Base-by-base conservation (phyloP, 2,888 invertebrate species). In the Caenorhabditis angaria region DNA sequence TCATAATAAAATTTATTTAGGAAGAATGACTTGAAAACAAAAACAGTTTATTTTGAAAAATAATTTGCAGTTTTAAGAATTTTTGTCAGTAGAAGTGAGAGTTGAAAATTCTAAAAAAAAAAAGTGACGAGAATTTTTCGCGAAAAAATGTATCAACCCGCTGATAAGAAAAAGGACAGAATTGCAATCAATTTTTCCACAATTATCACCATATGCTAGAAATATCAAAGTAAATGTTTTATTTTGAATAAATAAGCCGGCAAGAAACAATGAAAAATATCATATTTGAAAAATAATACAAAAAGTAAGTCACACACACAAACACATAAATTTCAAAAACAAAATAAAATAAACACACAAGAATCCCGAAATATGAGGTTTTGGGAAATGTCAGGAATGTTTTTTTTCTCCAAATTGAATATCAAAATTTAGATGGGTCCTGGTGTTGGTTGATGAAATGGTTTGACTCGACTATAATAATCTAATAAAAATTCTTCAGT, bases 401-500 rank as follows among this genome's bases (percentile, higher is more conserved):
- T 65, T 32, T 41, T 41, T 41, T 12, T 41, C 14, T 58, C 61
- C n/a, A n/a, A n/a, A n/a, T n/a, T n/a, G n/a, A n/a, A n/a, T n/a
- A n/a, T n/a, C n/a, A n/a, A n/a, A n/a, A n/a, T n/a, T n/a, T 65
- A 61, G 4, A 51, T 56, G 51, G 54, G 61, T 51, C 61, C 60
- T 18, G 50, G 60, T 29, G 65, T 66, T 2, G 63, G 18, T 32
- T 67, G 64, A 28, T 41, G 60, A 65, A 69, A 76, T 56, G 85
- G 85, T 35, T 75, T 70, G 51, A 85, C 83, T 65, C 76, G 77
- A 22, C 80, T 78, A 63, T 85, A 85, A 67, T 82, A 83, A 18
- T 80, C 70, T 18, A 84, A 66, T 29, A 85, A 77, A 70, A 84
- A 76, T 14, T 73, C 60, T 59, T 69, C 57, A 51, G 71, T 60